These are phyloP conservation scores for Gymnoscopelus braueri DNA, from an alignment of 2,797 vertebrate genomes.

Conservation along the genomic window DNA sequence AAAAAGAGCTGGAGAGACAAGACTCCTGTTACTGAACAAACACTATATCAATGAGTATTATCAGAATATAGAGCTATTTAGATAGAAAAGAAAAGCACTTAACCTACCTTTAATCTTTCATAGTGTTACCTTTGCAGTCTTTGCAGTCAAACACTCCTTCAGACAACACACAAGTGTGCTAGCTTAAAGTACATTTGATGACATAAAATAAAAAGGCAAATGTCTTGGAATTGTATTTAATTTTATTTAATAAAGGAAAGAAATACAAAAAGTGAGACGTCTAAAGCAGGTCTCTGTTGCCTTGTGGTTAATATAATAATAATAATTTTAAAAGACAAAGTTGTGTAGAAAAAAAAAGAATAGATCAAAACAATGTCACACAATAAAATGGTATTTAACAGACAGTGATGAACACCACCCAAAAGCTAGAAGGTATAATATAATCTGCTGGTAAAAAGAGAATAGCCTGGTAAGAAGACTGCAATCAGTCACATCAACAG, in stretches of 20 bases:
- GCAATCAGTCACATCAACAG: not conserved
- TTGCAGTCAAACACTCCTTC: too few species aligned
- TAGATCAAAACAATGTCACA: slow-evolving; percentile 12
- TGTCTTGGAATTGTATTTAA: slow-evolving; percentile 64
- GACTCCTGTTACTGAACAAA: too few species aligned
- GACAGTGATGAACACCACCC: slow-evolving; percentile 1
- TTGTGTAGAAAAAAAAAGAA: slow-evolving; percentile 16
- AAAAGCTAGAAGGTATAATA: slow-evolving; percentile 7
- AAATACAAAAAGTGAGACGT: slow-evolving; percentile 40
- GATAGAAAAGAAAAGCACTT: too few species aligned
- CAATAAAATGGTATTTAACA: not conserved
- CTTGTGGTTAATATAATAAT: slow-evolving; percentile 46
- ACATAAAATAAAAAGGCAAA: not conserved
- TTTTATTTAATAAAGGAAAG: slow-evolving; percentile 62
- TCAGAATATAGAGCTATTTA: too few species aligned
- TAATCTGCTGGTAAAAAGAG: slow-evolving; percentile 28
- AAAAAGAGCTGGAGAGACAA: too few species aligned
- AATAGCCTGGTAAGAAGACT: slow-evolving; percentile 13
- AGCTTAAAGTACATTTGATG: too few species aligned
- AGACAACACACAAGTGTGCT: too few species aligned
- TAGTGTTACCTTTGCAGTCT: too few species aligned
- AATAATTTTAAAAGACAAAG: slow-evolving; percentile 31
- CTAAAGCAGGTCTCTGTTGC: slow-evolving; percentile 45
- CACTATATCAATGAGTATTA: too few species aligned
- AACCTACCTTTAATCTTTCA: too few species aligned